Evolutionary conservation across 2,888 invertebrate species (phyloP), one percentile per base, ranked within the genome.

Genomic region (Maniola hyperantus): DNA sequence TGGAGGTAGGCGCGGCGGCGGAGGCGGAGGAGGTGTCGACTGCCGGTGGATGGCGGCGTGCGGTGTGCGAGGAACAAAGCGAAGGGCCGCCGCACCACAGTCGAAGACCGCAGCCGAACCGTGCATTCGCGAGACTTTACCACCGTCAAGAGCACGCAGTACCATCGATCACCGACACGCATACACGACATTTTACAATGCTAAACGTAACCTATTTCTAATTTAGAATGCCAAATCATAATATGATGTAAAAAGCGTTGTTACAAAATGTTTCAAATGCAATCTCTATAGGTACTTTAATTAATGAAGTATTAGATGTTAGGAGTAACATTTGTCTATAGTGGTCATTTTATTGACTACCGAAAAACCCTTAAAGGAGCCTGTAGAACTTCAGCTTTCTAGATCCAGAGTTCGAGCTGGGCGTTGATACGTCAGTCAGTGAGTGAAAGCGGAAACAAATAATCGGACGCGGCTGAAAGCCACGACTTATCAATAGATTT

Each of bases 81-180:
- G 87, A 85, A 85, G 86, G 82, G 76, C 79, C 80, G 77, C 79
- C 78, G 79, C 80, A 80, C 79, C 77, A 78, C 76, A 78, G 77
- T 78, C 78, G 77, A 79, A 81, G 81, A 79, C 78, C 79, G 76
- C 77, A 72, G 68, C 76, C 72, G 73, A 77, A 74, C 74, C 75
- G 74, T 76, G 73, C 73, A 76, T 71, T 76, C 77, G 77, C 77
- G 75, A 82, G 81, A 79, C 81, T 82, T 81, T 81, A 79, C 80
- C 78, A 76, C 78, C 76, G 73, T 72, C 75, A 72, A 75, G 74
- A 79, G 76, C 83, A 87, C 88, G 88, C 87, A 82, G 85, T 74
- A 81, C 78, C 85, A 88, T 86, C 85, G 84, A 86, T 87, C 86
- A 86, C 80, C 79, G 80, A 76, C 89, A 89, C 87, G 89, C 88